These are phyloP conservation scores for Drosophila algonquin DNA, from an alignment of 2,888 invertebrate species.

Conservation along the genomic window DNA sequence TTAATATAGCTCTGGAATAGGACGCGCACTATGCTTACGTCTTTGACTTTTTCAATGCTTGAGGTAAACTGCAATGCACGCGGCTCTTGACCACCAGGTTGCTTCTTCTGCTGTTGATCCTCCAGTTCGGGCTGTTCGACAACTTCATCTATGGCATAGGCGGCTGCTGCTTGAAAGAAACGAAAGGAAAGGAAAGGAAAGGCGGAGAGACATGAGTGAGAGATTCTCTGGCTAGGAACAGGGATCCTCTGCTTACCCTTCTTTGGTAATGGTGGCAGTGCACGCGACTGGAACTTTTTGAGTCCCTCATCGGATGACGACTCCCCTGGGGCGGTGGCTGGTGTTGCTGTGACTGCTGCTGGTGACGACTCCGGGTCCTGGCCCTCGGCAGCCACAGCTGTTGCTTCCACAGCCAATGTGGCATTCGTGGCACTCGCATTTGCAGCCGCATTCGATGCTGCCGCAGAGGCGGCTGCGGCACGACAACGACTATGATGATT, in stretches of 20 bases:
- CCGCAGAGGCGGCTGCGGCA: conserved; percentile 51
- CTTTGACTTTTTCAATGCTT: conserved; percentile 96
- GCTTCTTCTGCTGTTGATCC: conserved; percentile 73
- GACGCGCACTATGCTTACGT: conserved; percentile 87
- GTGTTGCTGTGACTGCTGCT: conserved; percentile 6
- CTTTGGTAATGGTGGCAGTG: conserved; percentile 88
- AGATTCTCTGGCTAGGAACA: background rate
- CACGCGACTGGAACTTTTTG: conserved; percentile 87
- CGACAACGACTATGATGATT: conserved; percentile 82
- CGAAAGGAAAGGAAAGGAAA: background rate
- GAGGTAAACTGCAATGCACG: conserved; percentile 92
- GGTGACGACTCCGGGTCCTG: conserved; percentile 25
- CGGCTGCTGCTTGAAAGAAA: conserved; percentile 36
- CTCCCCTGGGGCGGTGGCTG: conserved; percentile 40
- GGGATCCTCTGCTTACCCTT: conserved; percentile 79
- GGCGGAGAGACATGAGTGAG: too few relatives aligned
- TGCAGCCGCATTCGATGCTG: conserved; percentile 18
- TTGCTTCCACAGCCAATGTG: conserved; percentile 24
- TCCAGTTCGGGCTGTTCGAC: conserved; percentile 56
- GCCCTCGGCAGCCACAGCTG: conserved; percentile 20
- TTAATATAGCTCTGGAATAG: background rate
- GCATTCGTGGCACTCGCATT: conserved; percentile 26
- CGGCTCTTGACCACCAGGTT: conserved; percentile 67
- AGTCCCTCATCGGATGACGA: conserved; percentile 69
- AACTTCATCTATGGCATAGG: conserved; percentile 65